Base-by-base conservation (phyloP, 2,113 vertebrate species). In the Colinus virginianus region DNA sequence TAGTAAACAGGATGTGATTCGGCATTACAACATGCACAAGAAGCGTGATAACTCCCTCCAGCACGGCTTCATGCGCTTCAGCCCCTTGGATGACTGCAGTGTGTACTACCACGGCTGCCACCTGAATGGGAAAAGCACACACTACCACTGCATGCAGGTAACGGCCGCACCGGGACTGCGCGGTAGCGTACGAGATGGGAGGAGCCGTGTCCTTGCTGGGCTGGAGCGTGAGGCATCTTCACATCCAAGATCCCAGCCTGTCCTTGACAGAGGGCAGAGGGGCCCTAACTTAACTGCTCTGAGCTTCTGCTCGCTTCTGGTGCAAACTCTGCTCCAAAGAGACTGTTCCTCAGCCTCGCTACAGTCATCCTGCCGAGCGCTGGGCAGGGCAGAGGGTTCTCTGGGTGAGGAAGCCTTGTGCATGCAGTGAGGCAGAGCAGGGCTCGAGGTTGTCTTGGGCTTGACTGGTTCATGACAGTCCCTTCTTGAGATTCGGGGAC, bases 141-240 rank as follows among this genome's bases (percentile, higher is more conserved):
- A 99, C 98, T 99, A 99, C 98, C 99, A 99, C 97, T 99, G 99
- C 98, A 99, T 99, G 99, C 99, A 99, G 99, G 99, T 99, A 98
- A 97, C 58, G 3, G 42, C 53, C 4, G n/a, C 32, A 5, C 36
- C 9, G 68, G 58, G 62, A 30, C 8, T 2, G 13, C 46, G 4
- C 10, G 67, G 34, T 11, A 48, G 46, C 62, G 13, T 49, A 36
- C 0, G 1, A 26, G 12, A 63, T 40, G 67, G 38, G 23, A 3
- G 11, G 5, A 48, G 45, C 59, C 10, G 11, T 32, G 46, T 46
- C 61, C 42, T 42, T 30, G 22, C 15, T 12, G 40, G 23, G 21
- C 6, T 32, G 56, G 3, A 12, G 38, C 26, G 72, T 5, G 67
- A 46, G 42, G 28, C 9, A 56, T 30, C 36, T 55, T 5, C 7